Evolutionary conservation across 2,888 invertebrate species (phyloP).

Genomic region (Eutolmus rufibarbis): DNA sequence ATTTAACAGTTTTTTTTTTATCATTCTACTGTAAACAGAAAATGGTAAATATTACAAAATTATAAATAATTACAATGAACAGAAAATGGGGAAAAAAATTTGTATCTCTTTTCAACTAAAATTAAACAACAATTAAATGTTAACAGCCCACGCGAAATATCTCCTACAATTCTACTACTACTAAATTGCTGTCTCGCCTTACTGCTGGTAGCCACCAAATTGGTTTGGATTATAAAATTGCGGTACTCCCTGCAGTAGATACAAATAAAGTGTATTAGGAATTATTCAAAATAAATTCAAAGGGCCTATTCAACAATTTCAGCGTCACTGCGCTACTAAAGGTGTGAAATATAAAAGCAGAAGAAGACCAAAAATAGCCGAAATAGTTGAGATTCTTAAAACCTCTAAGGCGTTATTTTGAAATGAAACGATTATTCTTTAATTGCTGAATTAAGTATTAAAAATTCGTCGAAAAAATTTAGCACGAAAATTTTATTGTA

Average conservation of each 20-base stretch:
- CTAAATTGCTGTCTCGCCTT: slow-evolving; percentile 4
- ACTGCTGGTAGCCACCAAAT: slow-evolving; percentile 50
- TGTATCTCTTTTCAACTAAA: slow-evolving; percentile 29
- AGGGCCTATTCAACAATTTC: background rate
- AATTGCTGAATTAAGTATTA: background rate
- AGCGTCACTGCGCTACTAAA: background rate
- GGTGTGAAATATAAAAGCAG: background rate
- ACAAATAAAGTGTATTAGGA: slow-evolving; percentile 25
- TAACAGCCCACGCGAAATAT: background rate
- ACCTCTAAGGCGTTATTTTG: too few species aligned
- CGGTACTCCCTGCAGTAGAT: slow-evolving; percentile 47
- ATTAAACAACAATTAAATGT: slow-evolving; percentile 29
- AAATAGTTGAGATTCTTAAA: too few species aligned
- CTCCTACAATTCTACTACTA: background rate
- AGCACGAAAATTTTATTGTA: too few species aligned
- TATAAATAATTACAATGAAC: slow-evolving; percentile 18
- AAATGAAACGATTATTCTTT: too few species aligned
- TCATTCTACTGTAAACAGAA: background rate
- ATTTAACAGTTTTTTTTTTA: background rate
- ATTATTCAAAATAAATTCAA: background rate
- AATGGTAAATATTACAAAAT: background rate
- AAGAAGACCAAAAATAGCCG: background rate
- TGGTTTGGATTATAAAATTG: slow-evolving; percentile 53
- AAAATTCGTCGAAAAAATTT: background rate
- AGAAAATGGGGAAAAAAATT: background rate